Evolutionary conservation across 2,888 invertebrate species (phyloP).

Genomic region (Hartigia nigra): DNA sequence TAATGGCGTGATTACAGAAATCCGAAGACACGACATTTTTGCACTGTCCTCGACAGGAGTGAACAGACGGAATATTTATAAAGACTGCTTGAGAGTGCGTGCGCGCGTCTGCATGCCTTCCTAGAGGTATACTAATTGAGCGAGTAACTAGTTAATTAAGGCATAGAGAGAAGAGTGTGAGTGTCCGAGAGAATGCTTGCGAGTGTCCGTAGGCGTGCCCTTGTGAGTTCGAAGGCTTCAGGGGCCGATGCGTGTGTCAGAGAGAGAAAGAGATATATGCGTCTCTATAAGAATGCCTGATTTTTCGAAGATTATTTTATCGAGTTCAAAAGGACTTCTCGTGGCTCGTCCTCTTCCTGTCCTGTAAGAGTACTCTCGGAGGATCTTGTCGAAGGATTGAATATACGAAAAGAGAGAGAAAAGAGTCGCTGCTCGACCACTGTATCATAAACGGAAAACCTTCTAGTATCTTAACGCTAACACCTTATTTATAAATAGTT

Average conservation of each 20-base stretch:
- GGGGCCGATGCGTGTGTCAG: constrained; percentile 8
- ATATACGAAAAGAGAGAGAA: constrained; percentile 12
- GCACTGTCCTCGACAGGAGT: neutral
- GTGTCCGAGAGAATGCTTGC: constrained; percentile 58
- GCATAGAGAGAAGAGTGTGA: constrained; percentile 20
- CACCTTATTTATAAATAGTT: constrained; percentile 64
- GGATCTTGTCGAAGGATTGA: constrained; percentile 15
- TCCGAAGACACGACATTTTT: neutral
- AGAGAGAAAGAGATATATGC: constrained; percentile 18
- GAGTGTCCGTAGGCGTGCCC: constrained; percentile 10
- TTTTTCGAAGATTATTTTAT: constrained; percentile 15
- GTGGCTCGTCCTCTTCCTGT: constrained; percentile 21
- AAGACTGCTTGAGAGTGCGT: constrained; percentile 63
- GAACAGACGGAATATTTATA: constrained; percentile 54
- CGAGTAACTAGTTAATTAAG: constrained; percentile 46
- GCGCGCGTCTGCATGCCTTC: constrained; percentile 56
- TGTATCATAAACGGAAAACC: constrained; percentile 40
- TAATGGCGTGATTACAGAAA: neutral
- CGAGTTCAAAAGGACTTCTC: constrained; percentile 11
- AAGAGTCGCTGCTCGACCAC: constrained; percentile 4
- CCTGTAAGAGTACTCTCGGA: constrained; percentile 16
- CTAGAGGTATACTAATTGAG: constrained; percentile 51
- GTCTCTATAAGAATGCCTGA: constrained; percentile 17
- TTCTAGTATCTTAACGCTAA: constrained; percentile 58
- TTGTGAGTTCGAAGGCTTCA: constrained; percentile 11